Conservation (phyloP, 2,888 invertebrate genomes). For the Zaprionus bogoriensis region DNA sequence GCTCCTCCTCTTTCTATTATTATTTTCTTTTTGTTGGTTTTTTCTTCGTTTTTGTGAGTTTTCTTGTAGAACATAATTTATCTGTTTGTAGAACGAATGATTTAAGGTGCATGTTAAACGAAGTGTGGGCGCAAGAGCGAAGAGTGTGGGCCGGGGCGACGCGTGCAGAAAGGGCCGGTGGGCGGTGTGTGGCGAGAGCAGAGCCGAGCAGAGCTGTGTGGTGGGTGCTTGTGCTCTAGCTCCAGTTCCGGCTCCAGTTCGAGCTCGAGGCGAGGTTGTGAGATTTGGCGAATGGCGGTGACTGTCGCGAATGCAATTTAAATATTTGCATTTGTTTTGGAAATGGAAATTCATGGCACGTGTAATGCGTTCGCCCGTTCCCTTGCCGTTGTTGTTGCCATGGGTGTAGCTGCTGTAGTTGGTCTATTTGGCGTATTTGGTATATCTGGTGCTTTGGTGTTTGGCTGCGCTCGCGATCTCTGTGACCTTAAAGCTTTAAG, state of each 20-base stretch:
- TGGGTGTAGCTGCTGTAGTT: conserved; percentile 18
- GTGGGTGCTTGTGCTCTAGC: no score
- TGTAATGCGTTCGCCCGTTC: conserved; percentile 45
- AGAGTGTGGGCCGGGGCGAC: no score
- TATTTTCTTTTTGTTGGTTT: conserved; percentile 8
- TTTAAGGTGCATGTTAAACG: conserved; percentile 63
- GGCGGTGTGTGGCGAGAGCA: not conserved
- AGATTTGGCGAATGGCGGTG: conserved; percentile 52
- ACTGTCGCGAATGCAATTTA: conserved; percentile 77
- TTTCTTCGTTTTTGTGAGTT: conserved; percentile 32
- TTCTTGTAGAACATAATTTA: conserved; percentile 77
- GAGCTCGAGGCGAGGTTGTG: conserved; percentile 7
- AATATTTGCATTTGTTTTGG: conserved; percentile 76
- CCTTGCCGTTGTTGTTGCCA: conserved; percentile 1
- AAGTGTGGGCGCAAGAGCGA: conserved; percentile 5
- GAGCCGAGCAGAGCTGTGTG: conserved; percentile 5
- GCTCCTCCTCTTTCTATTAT: conserved; percentile 33
- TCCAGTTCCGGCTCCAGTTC: no score
- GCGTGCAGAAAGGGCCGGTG: not conserved
- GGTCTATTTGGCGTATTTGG: no score
- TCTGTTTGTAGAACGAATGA: conserved; percentile 77
- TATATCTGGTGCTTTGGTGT: not conserved
- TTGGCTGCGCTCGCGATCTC: conserved; percentile 20
- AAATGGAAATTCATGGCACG: conserved; percentile 58
- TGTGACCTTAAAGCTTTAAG: conserved; percentile 57